A percentile compares a stretch with the other conserved stretches of the same genome.
phyloP scores from a whole-genome alignment of 2,113 vertebrate genomes.

The Nanorana parkeri region DNA sequence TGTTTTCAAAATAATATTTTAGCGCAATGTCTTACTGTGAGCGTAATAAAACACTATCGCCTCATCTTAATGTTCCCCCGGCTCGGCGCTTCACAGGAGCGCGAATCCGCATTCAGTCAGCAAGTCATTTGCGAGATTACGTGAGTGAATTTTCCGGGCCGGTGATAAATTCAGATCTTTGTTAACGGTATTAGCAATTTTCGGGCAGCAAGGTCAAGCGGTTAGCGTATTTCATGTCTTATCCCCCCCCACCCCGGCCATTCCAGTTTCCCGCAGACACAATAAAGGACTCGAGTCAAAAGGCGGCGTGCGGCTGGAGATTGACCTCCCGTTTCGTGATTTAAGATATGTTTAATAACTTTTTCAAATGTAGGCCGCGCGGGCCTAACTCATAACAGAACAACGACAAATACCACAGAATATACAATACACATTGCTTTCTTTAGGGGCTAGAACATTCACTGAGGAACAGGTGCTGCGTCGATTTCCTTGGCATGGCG shows the following conservation, averaged over 20 bases:
- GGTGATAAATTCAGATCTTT: background rate
- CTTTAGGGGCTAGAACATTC: conserved; percentile 52
- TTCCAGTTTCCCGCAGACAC: background rate
- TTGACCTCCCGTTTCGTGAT: conserved; percentile 30
- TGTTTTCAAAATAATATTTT: too few relatives aligned
- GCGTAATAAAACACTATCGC: background rate
- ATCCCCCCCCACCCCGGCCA: too few relatives aligned
- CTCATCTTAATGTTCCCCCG: background rate
- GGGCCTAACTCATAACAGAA: conserved; percentile 55
- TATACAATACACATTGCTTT: conserved; percentile 58
- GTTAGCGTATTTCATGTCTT: background rate
- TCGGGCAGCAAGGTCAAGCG: background rate
- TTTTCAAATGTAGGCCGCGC: conserved; percentile 51
- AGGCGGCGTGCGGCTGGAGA: background rate
- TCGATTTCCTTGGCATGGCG: conserved; percentile 9
- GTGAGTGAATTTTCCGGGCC: background rate
- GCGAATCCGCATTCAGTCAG: background rate
- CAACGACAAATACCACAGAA: conserved; percentile 58
- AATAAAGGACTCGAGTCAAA: conserved; percentile 10
- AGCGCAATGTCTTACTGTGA: too few relatives aligned
- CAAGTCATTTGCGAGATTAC: background rate
- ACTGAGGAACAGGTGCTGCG: conserved; percentile 40
- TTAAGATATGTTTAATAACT: conserved; percentile 59
- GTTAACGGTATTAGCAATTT: background rate
- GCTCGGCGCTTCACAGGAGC: background rate